A percentile compares a stretch with the other conserved stretches of the same genome.
Conservation (phyloP, 2,888 invertebrate species). For the Drosophila colorata region DNA sequence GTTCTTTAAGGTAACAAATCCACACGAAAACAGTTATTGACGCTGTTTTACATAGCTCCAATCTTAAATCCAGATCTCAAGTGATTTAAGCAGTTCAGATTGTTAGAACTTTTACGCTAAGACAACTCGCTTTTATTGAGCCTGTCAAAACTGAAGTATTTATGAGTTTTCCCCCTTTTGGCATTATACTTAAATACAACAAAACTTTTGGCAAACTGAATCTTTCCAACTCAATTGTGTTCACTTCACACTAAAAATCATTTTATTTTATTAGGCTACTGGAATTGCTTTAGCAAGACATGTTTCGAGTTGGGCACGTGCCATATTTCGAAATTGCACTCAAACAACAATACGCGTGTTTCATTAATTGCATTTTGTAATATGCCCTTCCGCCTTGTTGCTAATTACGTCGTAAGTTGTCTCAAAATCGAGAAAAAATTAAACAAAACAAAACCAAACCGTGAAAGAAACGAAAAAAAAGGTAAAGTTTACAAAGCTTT, state of each 20-base stretch:
- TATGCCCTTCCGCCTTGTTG: constrained; percentile 54
- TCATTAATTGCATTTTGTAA: constrained; percentile 30
- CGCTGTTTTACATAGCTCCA: not conserved
- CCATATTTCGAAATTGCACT: constrained; percentile 27
- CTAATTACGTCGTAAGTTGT: constrained; percentile 38
- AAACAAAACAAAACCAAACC: not conserved
- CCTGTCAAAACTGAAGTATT: not conserved
- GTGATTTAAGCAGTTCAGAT: constrained; percentile 2
- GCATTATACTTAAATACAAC: not conserved
- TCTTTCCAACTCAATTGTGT: constrained; percentile 5
- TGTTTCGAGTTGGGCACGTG: constrained; percentile 58
- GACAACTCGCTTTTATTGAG: not conserved
- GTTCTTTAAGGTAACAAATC: not conserved
- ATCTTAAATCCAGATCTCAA: constrained; percentile 1
- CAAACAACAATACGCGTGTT: too few species aligned
- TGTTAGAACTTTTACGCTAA: constrained; percentile 12
- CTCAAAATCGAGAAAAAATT: constrained; percentile 6
- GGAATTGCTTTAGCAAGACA: constrained; percentile 51
- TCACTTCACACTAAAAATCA: not conserved
- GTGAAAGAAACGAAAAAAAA: constrained; percentile 5
- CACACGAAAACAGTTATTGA: not conserved
- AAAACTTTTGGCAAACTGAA: not conserved
- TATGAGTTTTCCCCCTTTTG: not conserved
- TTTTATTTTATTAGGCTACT: constrained; percentile 56
- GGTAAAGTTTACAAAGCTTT: constrained; percentile 7